Evolutionary conservation across 1,140 invertebrate species (phyloP).

Genomic region (Zelostemma sp.): DNA sequence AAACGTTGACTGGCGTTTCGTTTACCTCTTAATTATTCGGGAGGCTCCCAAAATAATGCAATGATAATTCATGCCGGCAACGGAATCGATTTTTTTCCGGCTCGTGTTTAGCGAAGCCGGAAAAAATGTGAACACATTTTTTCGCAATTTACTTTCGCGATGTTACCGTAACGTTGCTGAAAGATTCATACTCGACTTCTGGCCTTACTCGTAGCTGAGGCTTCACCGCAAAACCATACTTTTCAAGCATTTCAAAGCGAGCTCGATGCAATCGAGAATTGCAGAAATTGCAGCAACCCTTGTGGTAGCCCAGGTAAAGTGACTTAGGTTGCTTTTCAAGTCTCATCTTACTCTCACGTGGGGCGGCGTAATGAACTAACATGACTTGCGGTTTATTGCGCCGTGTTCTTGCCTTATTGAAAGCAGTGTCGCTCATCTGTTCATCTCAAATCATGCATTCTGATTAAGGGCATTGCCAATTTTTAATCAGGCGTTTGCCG

Average conservation of each 20-base stretch:
- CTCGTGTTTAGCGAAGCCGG: no score
- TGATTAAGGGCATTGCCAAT: neutral
- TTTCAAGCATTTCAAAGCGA: neutral
- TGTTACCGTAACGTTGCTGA: neutral
- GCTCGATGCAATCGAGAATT: conserved; percentile 1
- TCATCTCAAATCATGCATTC: conserved; percentile 8
- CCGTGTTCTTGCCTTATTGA: conserved; percentile 67
- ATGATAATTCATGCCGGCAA: no score
- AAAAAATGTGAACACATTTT: no score
- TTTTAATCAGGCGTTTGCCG: no score
- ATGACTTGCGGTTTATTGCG: conserved; percentile 64
- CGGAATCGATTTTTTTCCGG: no score
- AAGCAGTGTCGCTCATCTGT: conserved; percentile 66
- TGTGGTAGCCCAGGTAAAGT: conserved; percentile 1
- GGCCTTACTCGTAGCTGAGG: neutral
- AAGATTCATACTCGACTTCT: no score
- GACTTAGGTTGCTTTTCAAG: conserved; percentile 56
- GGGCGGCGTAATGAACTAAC: conserved; percentile 65
- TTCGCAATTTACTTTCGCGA: no score
- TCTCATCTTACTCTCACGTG: conserved; percentile 62
- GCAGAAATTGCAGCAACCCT: neutral
- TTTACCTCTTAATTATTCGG: no score
- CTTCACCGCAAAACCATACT: conserved; percentile 6
- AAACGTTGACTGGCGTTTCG: no score
- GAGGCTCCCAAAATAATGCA: no score